Evolutionary conservation across 2,888 invertebrate species (phyloP).

Genomic region (Oxytorus armatus): DNA sequence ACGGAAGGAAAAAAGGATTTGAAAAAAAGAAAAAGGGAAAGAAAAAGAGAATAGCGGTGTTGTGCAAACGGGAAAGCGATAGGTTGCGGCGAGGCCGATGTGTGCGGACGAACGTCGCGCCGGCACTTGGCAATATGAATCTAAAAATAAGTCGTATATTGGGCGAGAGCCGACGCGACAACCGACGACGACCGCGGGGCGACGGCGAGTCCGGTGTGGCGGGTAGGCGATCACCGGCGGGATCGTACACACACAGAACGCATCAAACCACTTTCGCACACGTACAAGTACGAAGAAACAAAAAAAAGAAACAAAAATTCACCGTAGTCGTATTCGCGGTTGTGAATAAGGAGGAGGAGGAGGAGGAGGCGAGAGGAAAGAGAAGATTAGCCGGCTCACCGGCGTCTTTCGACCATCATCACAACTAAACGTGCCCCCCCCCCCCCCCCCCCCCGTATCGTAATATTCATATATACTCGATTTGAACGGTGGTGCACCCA

Average conservation of each 20-base stretch:
- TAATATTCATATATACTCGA: too few relatives aligned
- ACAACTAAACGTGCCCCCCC: too few relatives aligned
- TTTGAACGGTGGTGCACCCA: too few relatives aligned
- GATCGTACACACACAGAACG: neutral
- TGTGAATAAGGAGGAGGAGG: too few relatives aligned
- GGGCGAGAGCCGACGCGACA: slow-evolving; percentile 74
- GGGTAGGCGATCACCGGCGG: slow-evolving; percentile 12
- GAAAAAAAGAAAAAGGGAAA: neutral
- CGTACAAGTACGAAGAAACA: too few relatives aligned
- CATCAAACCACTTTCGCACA: too few relatives aligned
- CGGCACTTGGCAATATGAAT: slow-evolving; percentile 76
- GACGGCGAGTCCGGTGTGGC: slow-evolving; percentile 60
- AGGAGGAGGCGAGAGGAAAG: too few relatives aligned
- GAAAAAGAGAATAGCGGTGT: slow-evolving; percentile 42
- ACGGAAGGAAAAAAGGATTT: neutral
- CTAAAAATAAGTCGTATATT: slow-evolving; percentile 81
- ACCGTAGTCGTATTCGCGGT: too few relatives aligned
- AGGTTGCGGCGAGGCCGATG: slow-evolving; percentile 52
- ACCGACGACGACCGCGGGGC: slow-evolving; percentile 44
- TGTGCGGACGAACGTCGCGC: slow-evolving; percentile 61
- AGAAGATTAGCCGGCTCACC: too few relatives aligned
- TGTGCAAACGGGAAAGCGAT: slow-evolving; percentile 55
- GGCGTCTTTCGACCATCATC: too few relatives aligned
- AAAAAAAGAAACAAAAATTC: too few relatives aligned
- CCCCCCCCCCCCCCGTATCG: too few relatives aligned